Percentiles rank a stretch among this genome's conserved stretches.
phyloP scores from a whole-genome alignment of 2,113 vertebrate species.

The Uria aalge region DNA sequence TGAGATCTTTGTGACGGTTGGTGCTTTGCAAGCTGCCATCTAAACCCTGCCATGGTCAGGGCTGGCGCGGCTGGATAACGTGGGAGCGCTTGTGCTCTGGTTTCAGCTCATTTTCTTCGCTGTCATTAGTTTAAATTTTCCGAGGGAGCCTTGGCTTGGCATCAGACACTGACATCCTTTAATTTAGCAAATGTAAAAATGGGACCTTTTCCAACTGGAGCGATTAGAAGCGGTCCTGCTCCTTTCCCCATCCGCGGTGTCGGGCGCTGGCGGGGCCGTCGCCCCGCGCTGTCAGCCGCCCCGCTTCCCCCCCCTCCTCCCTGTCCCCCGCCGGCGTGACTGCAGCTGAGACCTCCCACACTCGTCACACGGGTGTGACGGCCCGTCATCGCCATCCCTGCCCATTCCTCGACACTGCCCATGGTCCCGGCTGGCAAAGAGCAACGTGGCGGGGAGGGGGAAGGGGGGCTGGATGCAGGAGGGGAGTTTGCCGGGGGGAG shows the following conservation, averaged over 20 bases:
- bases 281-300: background rate
- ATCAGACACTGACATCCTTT: slow-evolving; percentile 8
- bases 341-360: slow-evolving; percentile 27
- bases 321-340: background rate
- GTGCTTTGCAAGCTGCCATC: background rate
- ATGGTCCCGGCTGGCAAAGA: background rate
- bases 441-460: rapidly evolving
- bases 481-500: rapidly evolving
- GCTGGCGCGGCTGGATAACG: background rate
- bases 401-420: background rate
- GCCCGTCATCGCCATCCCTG: background rate
- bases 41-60: background rate
- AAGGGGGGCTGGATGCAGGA: background rate
- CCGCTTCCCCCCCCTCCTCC: background rate
- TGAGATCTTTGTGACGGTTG: background rate
- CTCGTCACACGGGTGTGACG: slow-evolving; percentile 18
- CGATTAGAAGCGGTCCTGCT: background rate
- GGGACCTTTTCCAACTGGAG: slow-evolving; percentile 32
- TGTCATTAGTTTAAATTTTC: slow-evolving; percentile 45
- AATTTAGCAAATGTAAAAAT: slow-evolving; percentile 42
- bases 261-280: background rate
- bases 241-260: background rate
- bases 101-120: slow-evolving; percentile 19
- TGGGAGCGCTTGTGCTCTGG: background rate
- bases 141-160: slow-evolving; percentile 23